A percentile compares a stretch with the other conserved stretches of the same genome.
Evolutionary conservation across 1,140 invertebrate species (phyloP).

Genomic region (Megathymus violae): DNA sequence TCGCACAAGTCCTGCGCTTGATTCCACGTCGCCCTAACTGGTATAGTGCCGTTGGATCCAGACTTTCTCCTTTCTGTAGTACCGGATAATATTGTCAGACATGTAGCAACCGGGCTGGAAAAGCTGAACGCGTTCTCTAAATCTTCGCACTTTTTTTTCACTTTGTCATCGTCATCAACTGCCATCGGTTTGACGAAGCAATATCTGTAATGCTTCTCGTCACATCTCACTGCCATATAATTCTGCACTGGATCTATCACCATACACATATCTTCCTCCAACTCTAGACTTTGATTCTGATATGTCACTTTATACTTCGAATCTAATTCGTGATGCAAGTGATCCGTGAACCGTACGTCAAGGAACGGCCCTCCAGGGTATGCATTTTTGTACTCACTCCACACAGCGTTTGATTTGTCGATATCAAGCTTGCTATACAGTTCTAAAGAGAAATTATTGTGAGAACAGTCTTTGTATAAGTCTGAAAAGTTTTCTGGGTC

Average conservation of each 20-base stretch:
- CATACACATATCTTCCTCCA: conserved; percentile 61
- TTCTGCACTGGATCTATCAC: conserved; percentile 59
- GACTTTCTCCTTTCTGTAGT: conserved; percentile 14
- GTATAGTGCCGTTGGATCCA: conserved; percentile 45
- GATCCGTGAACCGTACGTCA: conserved; percentile 61
- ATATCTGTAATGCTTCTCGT: conserved; percentile 67
- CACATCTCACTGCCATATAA: conserved; percentile 61
- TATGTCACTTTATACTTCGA: conserved; percentile 50
- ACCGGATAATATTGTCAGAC: conserved; percentile 50
- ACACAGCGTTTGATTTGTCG: conserved; percentile 47
- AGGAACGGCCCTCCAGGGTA: conserved; percentile 75
- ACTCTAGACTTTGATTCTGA: conserved; percentile 43
- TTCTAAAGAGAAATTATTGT: conserved; percentile 12
- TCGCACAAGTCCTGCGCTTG: conserved; percentile 67
- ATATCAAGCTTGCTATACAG: conserved; percentile 5
- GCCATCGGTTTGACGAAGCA: conserved; percentile 67
- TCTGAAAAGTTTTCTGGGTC: conserved; percentile 26
- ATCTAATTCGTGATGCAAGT: conserved; percentile 44
- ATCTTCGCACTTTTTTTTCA: conserved; percentile 49
- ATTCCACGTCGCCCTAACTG: conserved; percentile 69
- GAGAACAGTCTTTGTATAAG: conserved; percentile 19
- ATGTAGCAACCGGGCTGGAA: conserved; percentile 64
- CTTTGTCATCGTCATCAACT: conserved; percentile 41
- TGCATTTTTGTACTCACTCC: conserved; percentile 70
- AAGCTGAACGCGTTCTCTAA: conserved; percentile 59